Percentiles rank a stretch among this genome's conserved stretches.
phyloP scores from a whole-genome alignment of 2,113 vertebrate genomes.

The Dascyllus trimaculatus region DNA sequence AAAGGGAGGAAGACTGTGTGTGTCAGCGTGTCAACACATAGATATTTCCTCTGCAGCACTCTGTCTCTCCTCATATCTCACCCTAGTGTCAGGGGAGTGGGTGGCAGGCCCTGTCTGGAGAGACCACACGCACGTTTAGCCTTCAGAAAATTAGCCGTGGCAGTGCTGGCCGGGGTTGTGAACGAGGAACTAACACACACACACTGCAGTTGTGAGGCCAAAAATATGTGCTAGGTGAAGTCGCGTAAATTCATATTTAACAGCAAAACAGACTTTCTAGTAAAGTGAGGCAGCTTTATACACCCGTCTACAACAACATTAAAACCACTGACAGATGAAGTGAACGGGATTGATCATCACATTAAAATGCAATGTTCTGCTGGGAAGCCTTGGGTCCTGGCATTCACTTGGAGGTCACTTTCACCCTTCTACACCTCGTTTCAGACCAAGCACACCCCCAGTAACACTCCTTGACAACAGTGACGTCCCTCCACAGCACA shows the following conservation, averaged over 20 bases:
- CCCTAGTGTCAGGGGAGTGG: slow-evolving; percentile 69
- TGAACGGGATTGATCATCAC: too few relatives aligned
- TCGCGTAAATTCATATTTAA: slow-evolving; percentile 18
- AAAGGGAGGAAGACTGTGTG: slow-evolving; percentile 49
- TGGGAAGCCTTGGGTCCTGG: too few relatives aligned
- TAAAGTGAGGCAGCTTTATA: background rate
- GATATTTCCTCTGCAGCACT: slow-evolving; percentile 65
- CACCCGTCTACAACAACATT: background rate
- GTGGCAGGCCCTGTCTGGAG: slow-evolving; percentile 58
- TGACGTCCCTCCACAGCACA: too few relatives aligned
- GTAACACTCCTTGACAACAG: too few relatives aligned
- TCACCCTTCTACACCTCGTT: too few relatives aligned
- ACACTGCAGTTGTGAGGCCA: background rate
- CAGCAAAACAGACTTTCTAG: background rate
- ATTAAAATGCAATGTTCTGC: too few relatives aligned
- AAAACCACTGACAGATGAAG: too few relatives aligned
- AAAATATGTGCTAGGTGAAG: background rate
- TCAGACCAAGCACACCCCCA: too few relatives aligned
- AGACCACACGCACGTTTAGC: slow-evolving; percentile 66
- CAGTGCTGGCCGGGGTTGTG: slow-evolving; percentile 16
- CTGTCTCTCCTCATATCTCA: slow-evolving; percentile 77
- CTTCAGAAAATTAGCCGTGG: slow-evolving; percentile 46
- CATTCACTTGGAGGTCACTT: too few relatives aligned
- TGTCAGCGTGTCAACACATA: slow-evolving; percentile 66
- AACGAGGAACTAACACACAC: slow-evolving; percentile 24